Evolutionary conservation across 2,888 invertebrate genomes (phyloP), one percentile per base, ranked within the genome.

Genomic region (Tetropium fuscum): DNA sequence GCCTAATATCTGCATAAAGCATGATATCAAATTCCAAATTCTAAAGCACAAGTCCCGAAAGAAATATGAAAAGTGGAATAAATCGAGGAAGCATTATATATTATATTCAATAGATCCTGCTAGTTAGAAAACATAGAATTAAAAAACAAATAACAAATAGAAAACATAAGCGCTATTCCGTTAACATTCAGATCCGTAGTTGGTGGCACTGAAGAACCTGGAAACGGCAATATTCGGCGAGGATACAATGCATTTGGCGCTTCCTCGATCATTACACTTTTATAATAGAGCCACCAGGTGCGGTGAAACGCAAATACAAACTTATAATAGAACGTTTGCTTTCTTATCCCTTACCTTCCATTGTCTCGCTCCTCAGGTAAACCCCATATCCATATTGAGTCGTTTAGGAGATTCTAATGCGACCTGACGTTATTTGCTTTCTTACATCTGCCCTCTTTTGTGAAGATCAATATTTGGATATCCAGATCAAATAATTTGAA

Each of bases 341-440:
- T 74, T 72, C 75, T 72, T 72, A 71, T 74, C 61, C 72, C 65
- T 53, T 51, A 34, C 53, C 56, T 45, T 43, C 49, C 53, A 73
- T 74, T 77, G 75, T 74, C 73, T 75, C 72, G 69, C 60, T 62
- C 66, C 66, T 64, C 74, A 75, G 75, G 72, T 77, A 77, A 68
- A 69, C 62, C 56, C 57, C 51, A 27, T 48, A 44, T 58, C 58
- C 65, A 58, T 60, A 71, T 72, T 70, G 73, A 70, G 68, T 66
- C 64, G 69, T 71, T 74, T 64, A 63, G 59, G 38, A 49, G 44
- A 41, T 36, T 54, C 62, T 71, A 72, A 72, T 71, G 60, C 60
- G 68, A 66, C 48, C 64, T 60, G 72, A 70, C 71, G 62, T 68
- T 60, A 66, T 66, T 68, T 63, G 63, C 51, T 57, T 67, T 58